Evolutionary conservation across 2,113 vertebrate species (phyloP).

Genomic region (Nerophis lumbriciformis): DNA sequence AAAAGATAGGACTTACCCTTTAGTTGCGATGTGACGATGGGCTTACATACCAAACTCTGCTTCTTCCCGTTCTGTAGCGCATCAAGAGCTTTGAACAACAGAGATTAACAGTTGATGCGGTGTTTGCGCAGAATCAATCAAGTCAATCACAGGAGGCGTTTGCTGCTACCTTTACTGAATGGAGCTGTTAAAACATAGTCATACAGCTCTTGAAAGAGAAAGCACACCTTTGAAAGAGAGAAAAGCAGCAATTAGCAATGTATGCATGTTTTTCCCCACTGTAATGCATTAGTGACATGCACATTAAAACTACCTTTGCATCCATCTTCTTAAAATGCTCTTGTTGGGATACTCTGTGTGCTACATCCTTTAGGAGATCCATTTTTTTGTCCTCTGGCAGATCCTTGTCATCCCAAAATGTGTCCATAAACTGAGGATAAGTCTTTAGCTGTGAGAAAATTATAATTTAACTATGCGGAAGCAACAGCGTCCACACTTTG

Average conservation of each 20-base stretch:
- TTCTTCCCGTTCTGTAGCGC: conserved; percentile 5
- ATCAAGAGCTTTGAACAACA: conserved; percentile 36
- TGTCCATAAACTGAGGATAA: neutral
- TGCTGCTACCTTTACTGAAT: conserved; percentile 42
- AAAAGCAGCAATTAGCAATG: neutral
- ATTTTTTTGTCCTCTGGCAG: neutral
- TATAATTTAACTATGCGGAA: neutral
- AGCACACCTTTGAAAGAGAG: conserved; percentile 24
- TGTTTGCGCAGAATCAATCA: neutral
- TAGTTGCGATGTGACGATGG: neutral
- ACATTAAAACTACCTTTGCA: conserved; percentile 27
- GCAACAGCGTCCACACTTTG: neutral
- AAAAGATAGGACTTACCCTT: conserved; percentile 24
- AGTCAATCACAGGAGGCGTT: neutral
- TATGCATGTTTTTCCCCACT: neutral
- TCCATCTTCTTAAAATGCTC: conserved; percentile 7
- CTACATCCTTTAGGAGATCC: neutral
- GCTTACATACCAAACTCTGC: fast-evolving
- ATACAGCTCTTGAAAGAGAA: conserved; percentile 1
- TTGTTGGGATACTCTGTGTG: fast-evolving
- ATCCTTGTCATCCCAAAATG: conserved; percentile 1
- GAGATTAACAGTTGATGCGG: neutral
- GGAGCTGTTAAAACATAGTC: conserved; percentile 16
- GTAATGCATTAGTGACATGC: neutral
- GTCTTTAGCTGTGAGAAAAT: conserved; percentile 10